phyloP scores from a whole-genome alignment of 2,888 invertebrate species.

The Nomada fucata region DNA sequence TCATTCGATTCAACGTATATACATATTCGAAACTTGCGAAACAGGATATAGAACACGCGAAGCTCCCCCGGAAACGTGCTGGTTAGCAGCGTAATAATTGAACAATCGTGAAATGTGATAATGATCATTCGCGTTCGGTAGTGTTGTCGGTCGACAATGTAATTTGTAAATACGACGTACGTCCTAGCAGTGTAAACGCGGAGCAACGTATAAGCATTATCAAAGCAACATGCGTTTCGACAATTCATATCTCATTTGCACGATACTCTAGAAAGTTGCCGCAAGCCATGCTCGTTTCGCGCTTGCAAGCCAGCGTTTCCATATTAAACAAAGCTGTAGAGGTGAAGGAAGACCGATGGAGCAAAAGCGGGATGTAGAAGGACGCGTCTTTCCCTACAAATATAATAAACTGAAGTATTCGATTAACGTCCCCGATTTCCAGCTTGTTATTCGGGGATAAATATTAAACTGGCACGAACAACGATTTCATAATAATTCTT shows the following conservation, averaged over 20 bases:
- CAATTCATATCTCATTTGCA: constrained; percentile 32
- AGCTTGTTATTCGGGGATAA: too few species aligned
- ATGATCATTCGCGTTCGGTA: neutral
- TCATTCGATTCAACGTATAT: too few species aligned
- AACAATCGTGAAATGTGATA: neutral
- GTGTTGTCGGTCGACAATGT: neutral
- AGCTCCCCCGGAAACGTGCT: neutral
- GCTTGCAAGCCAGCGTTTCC: constrained; percentile 33
- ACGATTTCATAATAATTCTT: neutral
- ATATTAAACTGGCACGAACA: neutral
- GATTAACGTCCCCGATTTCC: too few species aligned
- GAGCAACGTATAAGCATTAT: constrained; percentile 45
- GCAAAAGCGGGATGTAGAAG: constrained; percentile 16
- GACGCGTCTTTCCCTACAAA: constrained; percentile 1
- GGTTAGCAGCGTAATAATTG: too few species aligned
- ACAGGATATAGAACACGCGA: too few species aligned
- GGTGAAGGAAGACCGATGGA: neutral
- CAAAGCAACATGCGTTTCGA: constrained; percentile 59
- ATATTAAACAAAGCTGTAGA: constrained; percentile 15
- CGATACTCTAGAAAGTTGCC: constrained; percentile 31
- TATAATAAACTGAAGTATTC: neutral
- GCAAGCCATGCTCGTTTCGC: constrained; percentile 61
- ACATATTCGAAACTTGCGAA: too few species aligned
- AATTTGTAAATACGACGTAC: neutral
- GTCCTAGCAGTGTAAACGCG: constrained; percentile 21